These are phyloP conservation scores for Macrobrachium rosenbergii DNA, from an alignment of 1,140 invertebrate genomes.

Conservation along the genomic window DNA sequence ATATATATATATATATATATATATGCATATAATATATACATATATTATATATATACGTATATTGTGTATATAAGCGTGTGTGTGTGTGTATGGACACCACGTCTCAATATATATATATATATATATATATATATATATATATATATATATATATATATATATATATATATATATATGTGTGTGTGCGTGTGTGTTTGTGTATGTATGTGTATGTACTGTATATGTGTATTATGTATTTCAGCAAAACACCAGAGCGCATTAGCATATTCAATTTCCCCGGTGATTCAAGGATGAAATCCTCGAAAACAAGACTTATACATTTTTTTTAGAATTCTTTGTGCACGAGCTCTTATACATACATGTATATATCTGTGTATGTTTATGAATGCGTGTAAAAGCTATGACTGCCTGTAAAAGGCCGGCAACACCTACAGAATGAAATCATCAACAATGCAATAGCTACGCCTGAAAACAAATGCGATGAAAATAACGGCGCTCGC, in stretches of 20 bases:
- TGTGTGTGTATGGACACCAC: background rate
- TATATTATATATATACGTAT: background rate
- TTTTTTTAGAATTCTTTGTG: background rate
- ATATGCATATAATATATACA: no score
- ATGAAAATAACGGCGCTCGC: no score
- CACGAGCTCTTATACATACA: background rate
- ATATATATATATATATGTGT: conserved; percentile 14
- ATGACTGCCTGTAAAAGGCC: no score
- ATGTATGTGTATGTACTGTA: background rate
- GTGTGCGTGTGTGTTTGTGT: background rate
- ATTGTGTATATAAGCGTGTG: background rate
- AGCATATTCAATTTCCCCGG: no score
- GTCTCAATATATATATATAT: conserved; percentile 5
- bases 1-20: background rate
- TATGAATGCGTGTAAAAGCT: background rate
- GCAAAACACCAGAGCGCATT: background rate
- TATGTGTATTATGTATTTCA: background rate
- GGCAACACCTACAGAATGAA: background rate
- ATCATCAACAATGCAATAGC: background rate
- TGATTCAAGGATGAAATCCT: no score
- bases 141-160: conserved; percentile 22
- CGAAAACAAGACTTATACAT: no score
- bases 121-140: conserved; percentile 24
- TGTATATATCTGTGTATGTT: no score
- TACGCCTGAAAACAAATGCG: no score